These are phyloP conservation scores for Aphelocoma californica DNA, from an alignment of 2,797 vertebrate genomes.

Conservation along the genomic window DNA sequence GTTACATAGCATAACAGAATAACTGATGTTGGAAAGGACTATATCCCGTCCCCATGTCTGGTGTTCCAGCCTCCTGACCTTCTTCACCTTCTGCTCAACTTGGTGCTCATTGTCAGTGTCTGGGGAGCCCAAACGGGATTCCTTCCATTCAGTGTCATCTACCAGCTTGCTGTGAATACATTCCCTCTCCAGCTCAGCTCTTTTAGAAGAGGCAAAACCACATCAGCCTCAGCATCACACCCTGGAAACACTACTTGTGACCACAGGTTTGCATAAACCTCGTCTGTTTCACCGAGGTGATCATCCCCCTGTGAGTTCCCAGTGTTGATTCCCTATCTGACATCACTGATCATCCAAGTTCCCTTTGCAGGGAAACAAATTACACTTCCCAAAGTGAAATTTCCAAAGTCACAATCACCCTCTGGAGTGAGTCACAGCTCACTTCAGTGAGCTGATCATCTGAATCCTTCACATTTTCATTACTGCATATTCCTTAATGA, in stretches of 20 bases:
- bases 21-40: background rate
- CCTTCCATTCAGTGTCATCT: background rate
- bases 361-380: background rate
- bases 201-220: background rate
- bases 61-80: background rate
- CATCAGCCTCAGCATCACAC: background rate
- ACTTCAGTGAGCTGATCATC: background rate
- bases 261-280: background rate
- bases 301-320: background rate
- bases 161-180: background rate
- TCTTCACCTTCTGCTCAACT: background rate
- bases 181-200: fast-evolving
- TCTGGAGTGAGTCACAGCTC: background rate
- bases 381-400: background rate
- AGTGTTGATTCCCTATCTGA: background rate
- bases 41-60: no score
- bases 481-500: background rate
- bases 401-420: background rate
- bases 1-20: background rate
- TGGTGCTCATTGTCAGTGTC: background rate
- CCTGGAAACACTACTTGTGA: background rate
- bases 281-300: background rate
- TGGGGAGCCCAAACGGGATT: background rate
- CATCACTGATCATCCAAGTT: background rate
- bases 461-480: background rate